These are phyloP conservation scores for Falco concolor DNA, from an alignment of 2,797 vertebrate genomes.

Conservation along the genomic window DNA sequence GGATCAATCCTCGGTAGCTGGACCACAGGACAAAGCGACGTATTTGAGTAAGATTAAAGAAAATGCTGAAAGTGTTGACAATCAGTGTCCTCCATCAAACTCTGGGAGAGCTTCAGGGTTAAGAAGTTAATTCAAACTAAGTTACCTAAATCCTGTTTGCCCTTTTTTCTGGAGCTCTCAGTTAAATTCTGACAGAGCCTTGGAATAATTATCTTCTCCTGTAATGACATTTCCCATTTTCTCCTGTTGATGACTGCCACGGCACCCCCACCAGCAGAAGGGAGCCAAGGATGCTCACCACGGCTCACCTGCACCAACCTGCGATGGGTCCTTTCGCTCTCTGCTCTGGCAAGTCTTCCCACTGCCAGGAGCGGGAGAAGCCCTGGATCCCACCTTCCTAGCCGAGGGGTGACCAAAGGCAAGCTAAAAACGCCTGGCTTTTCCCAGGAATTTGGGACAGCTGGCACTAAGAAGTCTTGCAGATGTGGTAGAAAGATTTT, in stretches of 20 bases:
- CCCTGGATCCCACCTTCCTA: neutral
- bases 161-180: conserved; percentile 51
- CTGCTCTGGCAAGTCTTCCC: neutral
- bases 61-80: neutral
- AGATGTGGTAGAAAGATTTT: conserved; percentile 56
- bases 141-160: neutral
- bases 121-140: neutral
- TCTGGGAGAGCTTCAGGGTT: neutral
- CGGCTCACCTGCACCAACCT: neutral
- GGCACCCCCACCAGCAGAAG: neutral
- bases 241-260: neutral
- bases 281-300: neutral
- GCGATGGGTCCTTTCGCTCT: neutral
- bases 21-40: neutral
- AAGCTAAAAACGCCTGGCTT: neutral
- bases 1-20: neutral
- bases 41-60: neutral
- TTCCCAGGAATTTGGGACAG: conserved; percentile 34
- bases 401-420: neutral
- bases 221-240: conserved; percentile 44
- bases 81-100: neutral
- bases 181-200: conserved; percentile 32
- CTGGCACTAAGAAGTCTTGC: conserved; percentile 31
- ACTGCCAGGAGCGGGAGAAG: neutral
- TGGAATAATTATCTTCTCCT: conserved; percentile 50